These are phyloP conservation scores for Calephelis perditalis DNA, from an alignment of 2,888 invertebrate genomes.

Conservation along the genomic window DNA sequence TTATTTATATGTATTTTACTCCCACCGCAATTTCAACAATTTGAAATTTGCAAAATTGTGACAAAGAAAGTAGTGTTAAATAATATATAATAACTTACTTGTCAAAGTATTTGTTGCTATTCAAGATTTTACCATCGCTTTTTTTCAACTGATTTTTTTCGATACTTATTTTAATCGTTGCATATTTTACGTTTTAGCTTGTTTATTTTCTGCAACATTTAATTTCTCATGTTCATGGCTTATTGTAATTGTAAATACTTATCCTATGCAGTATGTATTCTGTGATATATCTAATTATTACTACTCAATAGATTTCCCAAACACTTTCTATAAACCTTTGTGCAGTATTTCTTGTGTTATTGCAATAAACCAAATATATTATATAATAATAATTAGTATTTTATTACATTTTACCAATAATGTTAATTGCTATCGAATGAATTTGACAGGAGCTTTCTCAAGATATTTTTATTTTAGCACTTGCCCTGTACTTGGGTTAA, in stretches of 20 bases:
- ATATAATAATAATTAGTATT: too few relatives aligned
- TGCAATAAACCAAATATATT: conserved; percentile 8
- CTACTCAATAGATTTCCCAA: background rate
- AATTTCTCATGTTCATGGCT: conserved; percentile 11
- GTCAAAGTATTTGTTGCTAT: too few relatives aligned
- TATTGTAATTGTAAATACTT: conserved; percentile 13
- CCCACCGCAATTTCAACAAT: conserved; percentile 5
- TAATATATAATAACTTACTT: too few relatives aligned
- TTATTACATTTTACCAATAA: background rate
- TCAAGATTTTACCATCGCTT: too few relatives aligned
- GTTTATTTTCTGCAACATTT: background rate
- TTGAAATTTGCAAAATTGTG: background rate
- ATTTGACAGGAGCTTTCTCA: too few relatives aligned
- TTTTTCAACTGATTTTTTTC: too few relatives aligned
- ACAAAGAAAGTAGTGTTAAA: too few relatives aligned
- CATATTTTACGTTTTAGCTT: too few relatives aligned
- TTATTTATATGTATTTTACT: conserved; percentile 14
- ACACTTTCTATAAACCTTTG: background rate
- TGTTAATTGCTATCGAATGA: background rate
- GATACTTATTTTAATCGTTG: too few relatives aligned
- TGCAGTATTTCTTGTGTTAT: background rate
- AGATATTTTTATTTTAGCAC: too few relatives aligned
- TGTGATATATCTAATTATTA: background rate
- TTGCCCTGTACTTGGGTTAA: too few relatives aligned
- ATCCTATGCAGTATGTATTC: conserved; percentile 18